A percentile compares a stretch with the other conserved stretches of the same genome.
phyloP scores from a whole-genome alignment of 1,140 invertebrate species.

The Andricus grossulariae region DNA sequence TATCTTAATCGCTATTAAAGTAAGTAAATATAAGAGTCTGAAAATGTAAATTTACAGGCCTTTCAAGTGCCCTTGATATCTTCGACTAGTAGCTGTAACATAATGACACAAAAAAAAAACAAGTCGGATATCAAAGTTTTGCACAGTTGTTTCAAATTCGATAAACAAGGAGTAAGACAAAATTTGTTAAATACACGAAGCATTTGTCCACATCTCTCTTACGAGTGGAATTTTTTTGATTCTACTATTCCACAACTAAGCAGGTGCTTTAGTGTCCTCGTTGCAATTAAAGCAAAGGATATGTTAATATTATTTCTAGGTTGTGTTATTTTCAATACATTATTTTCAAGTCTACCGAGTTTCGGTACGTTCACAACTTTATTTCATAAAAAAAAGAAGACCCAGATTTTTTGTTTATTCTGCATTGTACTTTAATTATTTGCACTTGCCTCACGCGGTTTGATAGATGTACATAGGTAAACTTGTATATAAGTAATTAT shows the following conservation, averaged over 20 bases:
- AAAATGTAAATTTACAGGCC: conserved; percentile 35
- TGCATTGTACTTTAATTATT: background rate
- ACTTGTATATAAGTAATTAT: conserved; percentile 9
- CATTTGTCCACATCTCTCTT: no score
- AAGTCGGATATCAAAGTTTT: conserved; percentile 31
- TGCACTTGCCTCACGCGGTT: background rate
- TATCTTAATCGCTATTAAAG: conserved; percentile 32
- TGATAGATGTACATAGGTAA: conserved; percentile 14
- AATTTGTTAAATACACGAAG: no score
- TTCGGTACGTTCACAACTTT: background rate
- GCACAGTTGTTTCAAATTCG: conserved; percentile 42
- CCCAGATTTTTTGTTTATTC: background rate
- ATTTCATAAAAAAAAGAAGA: background rate
- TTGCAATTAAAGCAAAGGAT: conserved; percentile 24
- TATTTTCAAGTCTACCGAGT: background rate
- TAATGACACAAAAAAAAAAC: conserved; percentile 5
- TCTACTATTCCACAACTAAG: no score
- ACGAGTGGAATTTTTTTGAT: no score
- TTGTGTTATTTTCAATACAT: background rate
- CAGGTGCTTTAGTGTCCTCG: background rate
- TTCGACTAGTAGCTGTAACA: background rate
- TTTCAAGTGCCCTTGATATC: conserved; percentile 37
- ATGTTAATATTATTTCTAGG: background rate
- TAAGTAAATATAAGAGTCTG: conserved; percentile 2
- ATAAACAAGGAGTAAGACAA: conserved; percentile 32